Percentiles rank a stretch among this genome's conserved stretches.
Conservation (phyloP, 2,888 invertebrate genomes). For the Chironomus riparius region DNA sequence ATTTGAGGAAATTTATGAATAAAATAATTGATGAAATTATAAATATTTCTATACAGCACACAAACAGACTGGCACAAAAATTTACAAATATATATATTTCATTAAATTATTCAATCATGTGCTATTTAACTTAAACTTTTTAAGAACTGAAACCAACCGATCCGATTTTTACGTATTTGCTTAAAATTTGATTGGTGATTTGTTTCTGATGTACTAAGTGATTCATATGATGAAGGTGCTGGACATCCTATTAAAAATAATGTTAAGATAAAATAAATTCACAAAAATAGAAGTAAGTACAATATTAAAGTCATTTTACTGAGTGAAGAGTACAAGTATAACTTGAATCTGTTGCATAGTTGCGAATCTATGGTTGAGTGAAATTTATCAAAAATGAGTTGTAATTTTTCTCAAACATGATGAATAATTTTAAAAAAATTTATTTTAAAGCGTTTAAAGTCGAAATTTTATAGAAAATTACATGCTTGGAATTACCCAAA, state of each 20-base stretch:
- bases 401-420: no score
- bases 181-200: not conserved
- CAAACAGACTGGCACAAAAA: not conserved
- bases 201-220: not conserved
- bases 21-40: no score
- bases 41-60: not conserved
- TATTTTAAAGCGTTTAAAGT: no score
- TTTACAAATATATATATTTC: not conserved
- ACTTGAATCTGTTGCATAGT: no score
- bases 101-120: not conserved
- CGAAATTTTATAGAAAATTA: no score
- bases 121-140: slow-evolving; percentile 3
- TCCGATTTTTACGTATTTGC: slow-evolving; percentile 14
- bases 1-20: not conserved
- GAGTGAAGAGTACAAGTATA: no score
- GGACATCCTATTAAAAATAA: slow-evolving; percentile 15
- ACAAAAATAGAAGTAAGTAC: not conserved
- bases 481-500: no score
- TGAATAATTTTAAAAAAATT: no score
- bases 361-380: no score
- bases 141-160: slow-evolving; percentile 18
- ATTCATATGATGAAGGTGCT: not conserved
- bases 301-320: no score
- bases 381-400: no score
- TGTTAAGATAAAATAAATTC: not conserved